Conservation (phyloP, 2,113 vertebrate species). For the Typhlomys cinereus region DNA sequence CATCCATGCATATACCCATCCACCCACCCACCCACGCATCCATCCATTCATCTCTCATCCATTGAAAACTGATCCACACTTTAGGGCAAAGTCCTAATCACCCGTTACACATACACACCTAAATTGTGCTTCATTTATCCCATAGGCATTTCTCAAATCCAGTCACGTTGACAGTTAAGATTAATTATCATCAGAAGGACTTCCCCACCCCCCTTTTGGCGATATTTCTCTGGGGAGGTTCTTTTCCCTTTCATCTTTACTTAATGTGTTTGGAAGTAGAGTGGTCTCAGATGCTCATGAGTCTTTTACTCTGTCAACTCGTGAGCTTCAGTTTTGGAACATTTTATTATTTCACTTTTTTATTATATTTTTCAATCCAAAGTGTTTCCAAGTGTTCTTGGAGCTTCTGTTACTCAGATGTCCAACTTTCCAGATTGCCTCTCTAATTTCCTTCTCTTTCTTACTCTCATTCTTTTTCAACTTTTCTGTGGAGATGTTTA, state of each 20-base stretch:
- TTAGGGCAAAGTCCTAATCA: no score
- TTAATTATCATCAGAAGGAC: neutral
- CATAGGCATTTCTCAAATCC: neutral
- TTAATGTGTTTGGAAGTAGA: neutral
- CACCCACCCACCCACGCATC: no score
- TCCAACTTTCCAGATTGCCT: neutral
- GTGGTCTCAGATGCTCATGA: neutral
- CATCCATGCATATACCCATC: no score
- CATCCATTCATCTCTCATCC: no score
- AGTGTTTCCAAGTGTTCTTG: neutral
- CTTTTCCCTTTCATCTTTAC: neutral
- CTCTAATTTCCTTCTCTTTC: neutral
- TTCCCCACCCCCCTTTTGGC: neutral
- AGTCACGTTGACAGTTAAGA: neutral
- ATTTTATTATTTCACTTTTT: neutral
- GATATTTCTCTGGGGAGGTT: neutral
- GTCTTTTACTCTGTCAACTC: neutral
- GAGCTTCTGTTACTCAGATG: neutral
- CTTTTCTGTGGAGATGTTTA: slow-evolving; percentile 5
- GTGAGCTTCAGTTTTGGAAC: neutral
- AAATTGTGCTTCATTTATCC: no score
- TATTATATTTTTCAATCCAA: neutral
- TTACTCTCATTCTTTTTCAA: neutral
- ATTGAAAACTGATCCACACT: no score
- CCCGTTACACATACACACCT: neutral